phyloP scores from a whole-genome alignment of 2,797 vertebrate genomes.

The Astyanax mexicanus region DNA sequence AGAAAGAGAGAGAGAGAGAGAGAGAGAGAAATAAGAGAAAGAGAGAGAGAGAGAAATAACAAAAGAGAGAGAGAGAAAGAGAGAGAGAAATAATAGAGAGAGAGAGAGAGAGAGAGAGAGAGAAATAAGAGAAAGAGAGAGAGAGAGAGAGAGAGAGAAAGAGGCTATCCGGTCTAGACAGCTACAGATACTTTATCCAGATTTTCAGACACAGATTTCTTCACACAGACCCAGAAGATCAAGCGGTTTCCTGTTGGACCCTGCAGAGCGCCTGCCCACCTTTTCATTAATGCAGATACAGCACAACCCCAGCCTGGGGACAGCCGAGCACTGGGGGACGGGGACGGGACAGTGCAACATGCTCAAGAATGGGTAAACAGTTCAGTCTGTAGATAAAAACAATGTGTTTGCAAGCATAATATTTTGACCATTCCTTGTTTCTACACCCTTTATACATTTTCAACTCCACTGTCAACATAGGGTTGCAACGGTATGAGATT shows the following conservation, averaged over 20 bases:
- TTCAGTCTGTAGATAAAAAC: no score
- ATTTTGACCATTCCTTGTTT: no score
- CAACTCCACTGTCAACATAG: no score
- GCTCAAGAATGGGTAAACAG: no score
- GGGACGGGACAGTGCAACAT: not conserved
- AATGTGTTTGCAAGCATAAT: no score
- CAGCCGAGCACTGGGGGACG: not conserved
- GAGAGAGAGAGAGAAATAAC: not conserved
- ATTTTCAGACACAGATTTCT: conserved; percentile 63
- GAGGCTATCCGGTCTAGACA: conserved; percentile 46
- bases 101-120: conserved; percentile 2
- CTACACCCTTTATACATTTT: no score
- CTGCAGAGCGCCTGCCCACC: conserved; percentile 47
- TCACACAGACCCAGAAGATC: conserved; percentile 64
- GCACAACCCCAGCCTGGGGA: conserved; percentile 16
- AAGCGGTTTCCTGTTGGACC: conserved; percentile 64
- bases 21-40: not conserved
- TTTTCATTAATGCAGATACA: conserved; percentile 57
- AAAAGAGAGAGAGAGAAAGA: not conserved
- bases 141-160: not conserved
- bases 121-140: conserved; percentile 6
- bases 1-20: not conserved
- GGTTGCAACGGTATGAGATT: no score
- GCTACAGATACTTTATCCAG: conserved; percentile 50
- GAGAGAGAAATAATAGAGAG: no score